Percentiles rank a stretch among this genome's conserved stretches.
Conservation (phyloP, 2,113 vertebrate genomes). For the Cranoglanis bouderius region DNA sequence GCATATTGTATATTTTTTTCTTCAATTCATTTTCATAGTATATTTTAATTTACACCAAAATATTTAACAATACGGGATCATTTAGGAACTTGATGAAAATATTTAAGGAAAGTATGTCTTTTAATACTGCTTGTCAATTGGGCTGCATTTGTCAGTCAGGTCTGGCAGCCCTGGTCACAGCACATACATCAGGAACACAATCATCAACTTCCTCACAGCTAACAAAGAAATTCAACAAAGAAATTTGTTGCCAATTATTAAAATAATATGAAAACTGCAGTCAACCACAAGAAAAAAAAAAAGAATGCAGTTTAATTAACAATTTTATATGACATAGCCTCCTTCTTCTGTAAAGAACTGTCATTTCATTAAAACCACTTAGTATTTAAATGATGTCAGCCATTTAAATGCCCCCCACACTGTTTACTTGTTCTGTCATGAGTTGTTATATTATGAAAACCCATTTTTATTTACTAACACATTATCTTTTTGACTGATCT, state of each 20-base stretch:
- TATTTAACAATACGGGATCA: background rate
- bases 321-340: background rate
- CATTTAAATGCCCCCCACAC: background rate
- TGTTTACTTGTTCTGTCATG: background rate
- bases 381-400: background rate
- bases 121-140: background rate
- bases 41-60: background rate
- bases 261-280: background rate
- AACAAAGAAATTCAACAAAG: background rate
- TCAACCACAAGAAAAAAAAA: background rate
- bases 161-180: background rate
- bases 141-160: background rate
- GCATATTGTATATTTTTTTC: background rate
- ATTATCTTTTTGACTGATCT: background rate
- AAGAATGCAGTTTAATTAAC: background rate
- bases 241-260: background rate
- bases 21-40: background rate
- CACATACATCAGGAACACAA: background rate
- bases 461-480: background rate
- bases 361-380: background rate
- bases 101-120: background rate
- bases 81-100: background rate
- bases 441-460: background rate
- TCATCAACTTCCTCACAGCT: background rate
- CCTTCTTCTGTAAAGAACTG: background rate